Evolutionary conservation across 1,140 invertebrate species (phyloP), one percentile per base, ranked within the genome.

Genomic region (Nymphalis io): DNA sequence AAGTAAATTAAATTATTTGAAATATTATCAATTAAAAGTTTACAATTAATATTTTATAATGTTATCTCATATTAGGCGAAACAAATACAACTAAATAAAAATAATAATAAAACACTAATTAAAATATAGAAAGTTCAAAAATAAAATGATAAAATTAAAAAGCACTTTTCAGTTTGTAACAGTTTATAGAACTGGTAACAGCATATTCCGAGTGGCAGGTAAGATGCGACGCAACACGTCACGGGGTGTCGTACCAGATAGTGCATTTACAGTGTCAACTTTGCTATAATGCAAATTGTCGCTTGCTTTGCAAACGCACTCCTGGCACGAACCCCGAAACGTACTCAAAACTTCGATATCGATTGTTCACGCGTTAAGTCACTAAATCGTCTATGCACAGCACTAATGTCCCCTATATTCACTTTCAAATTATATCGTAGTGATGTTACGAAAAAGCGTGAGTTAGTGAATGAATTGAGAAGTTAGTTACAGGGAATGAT

Each of bases 181-280:
- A 78, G 81, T 85, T 79, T 76, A 70, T 73, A 60, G 58, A 79
- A 66, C 44, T 66, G 44, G 15, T 23, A n/a, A 3, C 23, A 16
- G 61, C 15, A 72, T 79, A 72, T 79, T 79, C 74, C 73, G 78
- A 77, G 70, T 75, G 69, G 79, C 70, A 74, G 82, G 73, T 80
- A 76, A 79, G 83, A 79, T 84, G 75, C 84, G 89, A 79, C 73
- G 89, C 79, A 81, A 92, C 88, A 92, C 93, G 91, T 90, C 88
- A 89, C 93, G 93, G 94, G 94, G 95, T 98, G 96, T 97, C 97
- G 97, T 98, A 98, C 98, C 97, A 98, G 97, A 98, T 97, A 97
- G 98, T 98, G 98, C 98, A 98, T 98, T 98, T 98, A 98, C 98
- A 98, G 94, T 91, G 80, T 94, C 94, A 94, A 95, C 93, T 94